Conservation (phyloP, 2,113 vertebrate species). For the Tyto alba region DNA sequence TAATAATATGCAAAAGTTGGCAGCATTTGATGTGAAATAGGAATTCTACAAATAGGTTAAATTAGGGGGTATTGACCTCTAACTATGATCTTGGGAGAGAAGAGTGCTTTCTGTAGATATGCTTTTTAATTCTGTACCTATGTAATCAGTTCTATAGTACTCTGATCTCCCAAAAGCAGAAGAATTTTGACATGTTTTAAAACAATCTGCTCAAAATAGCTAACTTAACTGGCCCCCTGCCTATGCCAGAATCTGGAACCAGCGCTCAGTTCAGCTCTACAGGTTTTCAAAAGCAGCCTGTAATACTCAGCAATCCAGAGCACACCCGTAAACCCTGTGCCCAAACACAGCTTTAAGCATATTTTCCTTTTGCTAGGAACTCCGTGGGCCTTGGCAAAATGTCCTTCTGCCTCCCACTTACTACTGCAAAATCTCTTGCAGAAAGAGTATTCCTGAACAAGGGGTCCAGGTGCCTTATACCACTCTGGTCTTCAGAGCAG, state of each 20-base stretch:
- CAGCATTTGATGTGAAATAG: not conserved
- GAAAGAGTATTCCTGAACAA: not conserved
- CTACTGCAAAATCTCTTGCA: not conserved
- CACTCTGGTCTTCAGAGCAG: not conserved
- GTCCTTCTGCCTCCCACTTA: conserved; percentile 13
- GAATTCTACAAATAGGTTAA: not conserved
- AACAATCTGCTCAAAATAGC: conserved; percentile 48
- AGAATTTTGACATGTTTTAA: conserved; percentile 39
- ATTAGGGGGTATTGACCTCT: not conserved
- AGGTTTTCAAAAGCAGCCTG: conserved; percentile 33
- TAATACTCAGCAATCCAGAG: not conserved
- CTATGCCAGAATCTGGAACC: conserved; percentile 31
- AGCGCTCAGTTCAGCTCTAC: conserved; percentile 5
- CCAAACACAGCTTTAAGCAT: not conserved
- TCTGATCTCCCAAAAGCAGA: not conserved
- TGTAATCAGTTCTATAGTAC: not conserved
- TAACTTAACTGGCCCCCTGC: conserved; percentile 45
- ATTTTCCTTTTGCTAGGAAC: not conserved
- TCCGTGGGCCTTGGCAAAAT: not conserved
- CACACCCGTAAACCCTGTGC: not conserved
- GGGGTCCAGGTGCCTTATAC: not conserved
- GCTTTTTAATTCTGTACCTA: not conserved
- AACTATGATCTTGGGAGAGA: not conserved
- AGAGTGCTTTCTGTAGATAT: not conserved
- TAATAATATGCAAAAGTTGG: conserved; percentile 15